These are phyloP conservation scores for Fissipunctia ypsillon DNA, from an alignment of 2,888 invertebrate species.

Conservation along the genomic window DNA sequence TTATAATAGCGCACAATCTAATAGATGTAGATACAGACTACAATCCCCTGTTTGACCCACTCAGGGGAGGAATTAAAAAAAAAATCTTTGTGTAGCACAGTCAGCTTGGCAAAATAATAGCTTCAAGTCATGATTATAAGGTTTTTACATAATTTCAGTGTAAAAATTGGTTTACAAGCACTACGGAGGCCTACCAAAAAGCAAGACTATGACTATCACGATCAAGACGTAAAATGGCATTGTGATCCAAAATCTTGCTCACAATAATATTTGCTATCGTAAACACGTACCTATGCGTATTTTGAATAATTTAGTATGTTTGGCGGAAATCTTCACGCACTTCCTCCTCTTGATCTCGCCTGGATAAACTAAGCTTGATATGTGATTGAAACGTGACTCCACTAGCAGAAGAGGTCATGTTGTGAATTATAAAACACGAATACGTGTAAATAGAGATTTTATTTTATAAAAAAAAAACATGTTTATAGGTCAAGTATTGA, in stretches of 20 bases:
- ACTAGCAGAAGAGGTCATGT: slow-evolving; percentile 32
- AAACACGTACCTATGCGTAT: slow-evolving; percentile 59
- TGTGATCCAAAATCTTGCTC: slow-evolving; percentile 7
- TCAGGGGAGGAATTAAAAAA: neutral
- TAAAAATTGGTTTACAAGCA: neutral
- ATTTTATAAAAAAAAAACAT: neutral
- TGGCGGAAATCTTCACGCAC: slow-evolving; percentile 54
- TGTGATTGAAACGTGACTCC: slow-evolving; percentile 72
- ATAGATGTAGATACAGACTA: neutral
- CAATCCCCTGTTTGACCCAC: neutral
- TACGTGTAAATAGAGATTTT: neutral
- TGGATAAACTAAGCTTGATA: slow-evolving; percentile 69
- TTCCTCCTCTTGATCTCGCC: slow-evolving; percentile 47
- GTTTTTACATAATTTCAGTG: neutral
- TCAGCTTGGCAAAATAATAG: neutral
- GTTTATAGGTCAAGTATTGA: neutral
- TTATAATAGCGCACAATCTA: neutral
- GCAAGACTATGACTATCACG: neutral
- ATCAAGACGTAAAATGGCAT: neutral
- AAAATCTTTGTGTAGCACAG: neutral
- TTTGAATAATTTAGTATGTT: slow-evolving; percentile 78
- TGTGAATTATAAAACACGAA: neutral
- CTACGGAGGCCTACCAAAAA: neutral
- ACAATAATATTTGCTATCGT: slow-evolving; percentile 34
- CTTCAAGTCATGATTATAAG: neutral